These are phyloP conservation scores for Iguana delicatissima DNA, from an alignment of 2,797 vertebrate species.

Conservation along the genomic window DNA sequence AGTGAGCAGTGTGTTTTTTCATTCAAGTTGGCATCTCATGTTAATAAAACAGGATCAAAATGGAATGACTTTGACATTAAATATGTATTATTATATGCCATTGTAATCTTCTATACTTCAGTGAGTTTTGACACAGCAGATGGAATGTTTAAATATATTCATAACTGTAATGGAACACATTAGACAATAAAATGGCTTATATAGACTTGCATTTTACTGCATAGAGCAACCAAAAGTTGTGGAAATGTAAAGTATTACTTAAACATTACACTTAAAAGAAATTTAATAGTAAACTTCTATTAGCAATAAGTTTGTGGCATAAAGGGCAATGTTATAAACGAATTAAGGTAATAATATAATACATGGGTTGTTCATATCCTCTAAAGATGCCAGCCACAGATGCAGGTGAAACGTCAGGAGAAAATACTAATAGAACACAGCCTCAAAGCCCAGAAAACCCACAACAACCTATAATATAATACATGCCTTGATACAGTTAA, in stretches of 20 bases:
- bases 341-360: not conserved
- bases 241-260: not conserved
- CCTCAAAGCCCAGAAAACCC: too few relatives aligned
- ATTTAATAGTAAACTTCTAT: not conserved
- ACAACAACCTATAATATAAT: too few relatives aligned
- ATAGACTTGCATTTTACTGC: not conserved
- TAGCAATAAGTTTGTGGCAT: not conserved
- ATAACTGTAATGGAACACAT: not conserved
- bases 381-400: too few relatives aligned
- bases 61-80: not conserved
- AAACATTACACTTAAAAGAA: constrained; percentile 11
- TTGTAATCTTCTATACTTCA: constrained; percentile 27
- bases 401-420: too few relatives aligned
- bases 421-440: too few relatives aligned
- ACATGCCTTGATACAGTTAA: not conserved
- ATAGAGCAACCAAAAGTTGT: not conserved
- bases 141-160: constrained; percentile 40
- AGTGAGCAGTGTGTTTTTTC: not conserved
- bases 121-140: constrained; percentile 15
- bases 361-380: not conserved
- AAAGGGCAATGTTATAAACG: not conserved
- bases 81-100: not conserved
- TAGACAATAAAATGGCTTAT: not conserved
- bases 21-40: not conserved
- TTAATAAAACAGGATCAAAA: constrained; percentile 17